phyloP scores from a whole-genome alignment of 2,888 invertebrate genomes.

The Tiphia femorata region DNA sequence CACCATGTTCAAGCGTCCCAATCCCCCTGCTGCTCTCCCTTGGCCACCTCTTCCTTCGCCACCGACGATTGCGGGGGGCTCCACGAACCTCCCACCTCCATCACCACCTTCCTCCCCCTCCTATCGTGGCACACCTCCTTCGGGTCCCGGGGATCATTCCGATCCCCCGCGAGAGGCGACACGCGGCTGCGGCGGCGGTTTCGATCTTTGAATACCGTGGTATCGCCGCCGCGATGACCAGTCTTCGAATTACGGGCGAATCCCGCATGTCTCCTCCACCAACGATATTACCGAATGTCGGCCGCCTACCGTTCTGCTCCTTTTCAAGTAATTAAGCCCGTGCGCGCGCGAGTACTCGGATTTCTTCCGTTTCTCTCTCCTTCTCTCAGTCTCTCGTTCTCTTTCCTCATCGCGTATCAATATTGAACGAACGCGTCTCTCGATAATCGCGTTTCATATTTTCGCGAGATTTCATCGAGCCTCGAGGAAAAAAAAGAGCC shows the following conservation, averaged over 20 bases:
- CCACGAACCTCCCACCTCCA: conserved; percentile 11
- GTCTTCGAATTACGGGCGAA: conserved; percentile 63
- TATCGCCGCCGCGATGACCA: conserved; percentile 58
- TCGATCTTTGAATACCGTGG: conserved; percentile 63
- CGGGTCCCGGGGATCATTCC: conserved; percentile 26
- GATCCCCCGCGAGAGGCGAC: conserved; percentile 51
- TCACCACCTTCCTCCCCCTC: conserved; percentile 27
- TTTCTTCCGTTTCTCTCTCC: not conserved
- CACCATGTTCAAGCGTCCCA: not conserved
- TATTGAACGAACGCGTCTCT: no score
- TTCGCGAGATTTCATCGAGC: no score
- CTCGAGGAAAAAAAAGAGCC: no score
- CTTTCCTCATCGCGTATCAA: not conserved
- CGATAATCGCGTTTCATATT: no score
- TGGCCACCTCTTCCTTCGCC: conserved; percentile 1
- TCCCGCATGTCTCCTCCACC: conserved; percentile 38
- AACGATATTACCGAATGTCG: no score
- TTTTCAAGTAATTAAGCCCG: no score
- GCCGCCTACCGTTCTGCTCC: no score
- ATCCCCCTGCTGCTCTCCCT: not conserved
- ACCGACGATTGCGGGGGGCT: not conserved
- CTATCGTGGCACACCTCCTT: conserved; percentile 9
- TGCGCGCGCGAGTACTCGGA: no score
- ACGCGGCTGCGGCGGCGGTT: conserved; percentile 37
- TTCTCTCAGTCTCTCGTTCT: not conserved